Base-by-base conservation (phyloP, 2,113 vertebrate species). In the Calyptommatus sinebrachiatus region DNA sequence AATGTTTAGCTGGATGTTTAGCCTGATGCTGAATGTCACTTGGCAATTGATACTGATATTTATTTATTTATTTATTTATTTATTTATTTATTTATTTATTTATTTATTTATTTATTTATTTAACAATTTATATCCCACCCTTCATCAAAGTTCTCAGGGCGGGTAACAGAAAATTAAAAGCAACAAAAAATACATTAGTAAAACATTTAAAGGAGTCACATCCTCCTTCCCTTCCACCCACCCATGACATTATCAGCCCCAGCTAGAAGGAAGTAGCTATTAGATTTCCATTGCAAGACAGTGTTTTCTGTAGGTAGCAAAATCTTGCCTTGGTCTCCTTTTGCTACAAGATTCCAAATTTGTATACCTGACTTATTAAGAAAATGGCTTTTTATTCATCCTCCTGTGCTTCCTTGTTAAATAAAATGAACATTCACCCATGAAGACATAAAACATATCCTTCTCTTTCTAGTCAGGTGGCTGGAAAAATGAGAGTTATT, bases 1-100 rank as follows among this genome's bases (percentile, higher is more conserved):
- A 86, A 89, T 86, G 76, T 48, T 45, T 80, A 1, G 16, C 82
- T 82, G 84, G 87, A 89, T 86, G 76, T 48, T 45, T 80, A 63
- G 76, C 86, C 71, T 50, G 79, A 80, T 75, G 69, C 65, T 78
- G 76, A 85, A 87, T 57, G 67, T 84, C 86, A 86, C 73, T 77
- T 78, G 86, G 84, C 70, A 89, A 78, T 85, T 78, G 81, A 66
- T 26, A 57, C 87, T 60, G 61, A 74, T 28, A 88, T n/a, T n/a
- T n/a, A n/a, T 41, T 41, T 41, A 2, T 41, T 41, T 41, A 2
- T 41, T 41, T 41, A 2, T 41, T 41, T 41, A 2, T 41, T 41
- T 41, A 2, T 41, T 41, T 41, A 2, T 41, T 41, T 41, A 2
- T 41, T 41, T 41, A 2, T 41, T 41, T 41, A 41, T 41, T 2